Conservation (phyloP, 2,113 vertebrate genomes). For the Galbula dea region DNA sequence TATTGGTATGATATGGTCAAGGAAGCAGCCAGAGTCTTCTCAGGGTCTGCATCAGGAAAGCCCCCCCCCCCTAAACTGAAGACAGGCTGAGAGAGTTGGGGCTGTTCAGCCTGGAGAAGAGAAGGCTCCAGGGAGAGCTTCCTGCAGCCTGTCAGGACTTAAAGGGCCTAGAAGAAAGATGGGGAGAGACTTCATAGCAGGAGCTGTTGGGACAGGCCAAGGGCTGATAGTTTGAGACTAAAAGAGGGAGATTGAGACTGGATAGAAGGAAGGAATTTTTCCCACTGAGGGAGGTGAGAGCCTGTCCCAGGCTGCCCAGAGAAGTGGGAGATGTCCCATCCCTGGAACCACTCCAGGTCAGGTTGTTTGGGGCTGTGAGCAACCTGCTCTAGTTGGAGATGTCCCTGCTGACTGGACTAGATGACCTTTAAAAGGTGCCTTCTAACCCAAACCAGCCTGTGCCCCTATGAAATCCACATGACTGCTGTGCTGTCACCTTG, state of each 20-base stretch:
- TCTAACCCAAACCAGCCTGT: neutral
- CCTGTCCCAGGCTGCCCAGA: no score
- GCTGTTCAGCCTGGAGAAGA: neutral
- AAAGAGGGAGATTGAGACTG: neutral
- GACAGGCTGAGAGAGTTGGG: neutral
- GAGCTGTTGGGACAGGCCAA: neutral
- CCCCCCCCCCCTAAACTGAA: neutral
- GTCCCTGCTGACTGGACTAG: neutral
- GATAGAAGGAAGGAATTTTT: neutral
- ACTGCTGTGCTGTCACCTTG: neutral
- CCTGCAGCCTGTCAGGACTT: neutral
- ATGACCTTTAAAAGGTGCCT: neutral
- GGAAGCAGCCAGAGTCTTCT: neutral
- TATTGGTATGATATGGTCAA: neutral
- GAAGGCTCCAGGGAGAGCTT: neutral
- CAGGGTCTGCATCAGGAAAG: neutral
- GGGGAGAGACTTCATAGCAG: neutral
- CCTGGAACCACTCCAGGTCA: no score
- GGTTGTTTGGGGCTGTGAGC: no score
- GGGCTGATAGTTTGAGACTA: neutral
- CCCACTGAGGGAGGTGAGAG: no score
- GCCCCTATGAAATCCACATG: neutral
- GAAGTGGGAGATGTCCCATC: no score
- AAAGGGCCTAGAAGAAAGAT: neutral
- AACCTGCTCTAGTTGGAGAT: no score